Evolutionary conservation across 2,113 vertebrate genomes (phyloP).

Genomic region (Onychostruthus taczanowskii): DNA sequence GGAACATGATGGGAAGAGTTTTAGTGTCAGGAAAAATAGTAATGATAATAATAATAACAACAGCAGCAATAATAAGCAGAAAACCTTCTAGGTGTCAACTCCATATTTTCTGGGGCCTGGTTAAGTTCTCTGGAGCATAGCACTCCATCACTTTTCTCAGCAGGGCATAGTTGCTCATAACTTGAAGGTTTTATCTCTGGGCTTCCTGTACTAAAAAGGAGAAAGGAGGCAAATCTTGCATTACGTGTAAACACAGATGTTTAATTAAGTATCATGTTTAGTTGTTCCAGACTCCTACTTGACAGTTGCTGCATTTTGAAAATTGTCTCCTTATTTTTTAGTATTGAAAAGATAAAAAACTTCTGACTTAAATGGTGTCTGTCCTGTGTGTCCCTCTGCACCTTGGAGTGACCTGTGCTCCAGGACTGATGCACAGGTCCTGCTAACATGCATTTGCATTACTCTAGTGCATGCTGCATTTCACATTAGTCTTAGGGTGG

Average conservation of each 20-base stretch:
- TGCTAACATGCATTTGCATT: background rate
- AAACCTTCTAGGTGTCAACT: conserved; percentile 60
- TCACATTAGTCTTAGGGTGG: background rate
- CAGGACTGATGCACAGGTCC: background rate
- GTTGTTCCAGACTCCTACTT: conserved; percentile 49
- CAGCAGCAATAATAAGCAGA: conserved; percentile 41
- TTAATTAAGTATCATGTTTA: conserved; percentile 71
- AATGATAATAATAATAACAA: conserved; percentile 57
- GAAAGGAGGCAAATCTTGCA: conserved; percentile 28
- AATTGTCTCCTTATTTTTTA: background rate
- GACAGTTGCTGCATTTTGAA: background rate
- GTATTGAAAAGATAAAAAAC: background rate
- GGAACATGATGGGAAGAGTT: conserved; percentile 59
- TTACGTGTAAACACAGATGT: conserved; percentile 39
- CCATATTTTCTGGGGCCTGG: conserved; percentile 60
- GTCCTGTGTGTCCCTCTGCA: background rate
- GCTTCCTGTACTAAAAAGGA: conserved; percentile 44
- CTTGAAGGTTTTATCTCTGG: conserved; percentile 65
- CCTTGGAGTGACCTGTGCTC: background rate
- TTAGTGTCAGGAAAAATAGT: conserved; percentile 56
- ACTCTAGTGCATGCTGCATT: background rate
- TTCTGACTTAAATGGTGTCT: background rate
- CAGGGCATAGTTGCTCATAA: conserved; percentile 65
- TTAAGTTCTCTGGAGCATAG: conserved; percentile 69
- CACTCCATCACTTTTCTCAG: conserved; percentile 73